Conservation (phyloP, 1,140 invertebrate species). For the Nephotettix cincticeps region DNA sequence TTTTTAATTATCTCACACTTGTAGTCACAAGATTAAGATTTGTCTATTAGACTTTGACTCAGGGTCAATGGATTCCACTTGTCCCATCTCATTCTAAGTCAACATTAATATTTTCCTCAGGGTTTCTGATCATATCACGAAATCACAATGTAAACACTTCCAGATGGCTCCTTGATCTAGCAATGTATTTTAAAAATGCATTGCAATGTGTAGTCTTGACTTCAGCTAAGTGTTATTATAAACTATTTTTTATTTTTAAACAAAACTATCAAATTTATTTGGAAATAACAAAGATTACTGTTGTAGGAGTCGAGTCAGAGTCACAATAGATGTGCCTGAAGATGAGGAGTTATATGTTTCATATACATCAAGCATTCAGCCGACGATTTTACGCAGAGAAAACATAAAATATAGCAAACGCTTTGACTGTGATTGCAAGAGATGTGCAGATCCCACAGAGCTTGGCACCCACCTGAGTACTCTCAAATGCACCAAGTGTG, state of each 20-base stretch:
- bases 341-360: conserved; percentile 66
- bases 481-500: conserved; percentile 73
- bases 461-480: conserved; percentile 73
- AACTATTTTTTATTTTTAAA: too few species aligned
- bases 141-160: conserved; percentile 71
- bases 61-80: conserved; percentile 51
- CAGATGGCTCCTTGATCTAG: conserved; percentile 61
- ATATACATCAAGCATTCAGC: conserved; percentile 68
- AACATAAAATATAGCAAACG: conserved; percentile 71
- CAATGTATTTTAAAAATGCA: too few species aligned
- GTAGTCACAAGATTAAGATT: too few species aligned
- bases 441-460: conserved; percentile 76
- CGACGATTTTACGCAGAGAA: conserved; percentile 68
- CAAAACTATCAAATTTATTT: too few species aligned
- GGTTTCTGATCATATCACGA: conserved; percentile 56
- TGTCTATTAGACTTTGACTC: too few species aligned
- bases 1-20: too few species aligned
- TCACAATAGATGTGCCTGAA: conserved; percentile 61
- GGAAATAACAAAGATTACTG: conserved; percentile 19
- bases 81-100: conserved; percentile 62
- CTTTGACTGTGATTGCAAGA: conserved; percentile 68
- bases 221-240: too few species aligned
- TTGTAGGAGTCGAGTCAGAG: conserved; percentile 54
- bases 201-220: too few species aligned
- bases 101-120: conserved; percentile 55